Evolutionary conservation across 2,888 invertebrate species (phyloP).

Genomic region (Drosophila neonasuta): DNA sequence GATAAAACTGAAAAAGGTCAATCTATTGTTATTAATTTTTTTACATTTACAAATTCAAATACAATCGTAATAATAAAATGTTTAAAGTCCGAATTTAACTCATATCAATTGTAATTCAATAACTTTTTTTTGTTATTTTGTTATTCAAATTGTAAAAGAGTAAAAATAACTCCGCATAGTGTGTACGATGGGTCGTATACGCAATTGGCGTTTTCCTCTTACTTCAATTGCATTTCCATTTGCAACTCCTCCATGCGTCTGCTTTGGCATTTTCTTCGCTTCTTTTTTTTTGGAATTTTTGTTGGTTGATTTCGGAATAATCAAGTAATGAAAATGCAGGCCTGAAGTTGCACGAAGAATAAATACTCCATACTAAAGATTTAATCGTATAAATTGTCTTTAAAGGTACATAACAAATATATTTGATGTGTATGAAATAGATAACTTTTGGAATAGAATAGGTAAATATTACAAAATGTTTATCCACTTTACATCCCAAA

Average conservation of each 20-base stretch:
- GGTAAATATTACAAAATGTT: neutral
- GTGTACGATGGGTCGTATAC: constrained; percentile 33
- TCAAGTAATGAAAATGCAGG: constrained; percentile 58
- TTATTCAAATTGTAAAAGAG: too few relatives aligned
- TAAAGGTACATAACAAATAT: neutral
- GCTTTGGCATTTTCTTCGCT: constrained; percentile 24
- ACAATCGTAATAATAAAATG: neutral
- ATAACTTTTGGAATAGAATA: neutral
- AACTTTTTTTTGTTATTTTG: too few relatives aligned
- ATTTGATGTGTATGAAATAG: too few relatives aligned
- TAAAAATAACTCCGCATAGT: neutral
- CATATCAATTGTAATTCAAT: too few relatives aligned
- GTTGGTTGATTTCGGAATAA: constrained; percentile 39
- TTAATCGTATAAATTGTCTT: neutral
- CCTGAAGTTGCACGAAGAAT: constrained; percentile 11
- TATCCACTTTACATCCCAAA: neutral
- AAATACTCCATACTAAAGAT: neutral
- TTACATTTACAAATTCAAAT: neutral
- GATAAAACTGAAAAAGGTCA: too few relatives aligned
- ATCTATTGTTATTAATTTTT: too few relatives aligned
- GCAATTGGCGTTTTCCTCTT: constrained; percentile 1
- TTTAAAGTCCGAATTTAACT: too few relatives aligned
- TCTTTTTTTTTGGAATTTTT: constrained; percentile 34
- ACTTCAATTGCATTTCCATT: constrained; percentile 48
- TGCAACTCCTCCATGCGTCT: constrained; percentile 29